phyloP scores from a whole-genome alignment of 2,888 invertebrate species.

The Calliopum simillimum region DNA sequence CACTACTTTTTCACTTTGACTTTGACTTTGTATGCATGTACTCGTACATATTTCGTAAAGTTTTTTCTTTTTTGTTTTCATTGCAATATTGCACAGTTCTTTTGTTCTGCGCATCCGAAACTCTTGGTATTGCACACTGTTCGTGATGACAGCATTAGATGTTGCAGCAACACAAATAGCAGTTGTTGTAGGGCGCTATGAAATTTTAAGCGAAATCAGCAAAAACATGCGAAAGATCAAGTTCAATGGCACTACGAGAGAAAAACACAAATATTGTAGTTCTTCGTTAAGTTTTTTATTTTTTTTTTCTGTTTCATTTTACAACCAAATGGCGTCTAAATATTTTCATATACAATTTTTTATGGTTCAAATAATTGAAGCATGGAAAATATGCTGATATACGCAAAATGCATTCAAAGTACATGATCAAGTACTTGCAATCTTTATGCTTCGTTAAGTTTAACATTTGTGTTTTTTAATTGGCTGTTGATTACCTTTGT shows the following conservation, averaged over 20 bases:
- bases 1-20: neutral
- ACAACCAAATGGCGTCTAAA: slow-evolving; percentile 7
- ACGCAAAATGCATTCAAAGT: neutral
- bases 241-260: slow-evolving; percentile 56
- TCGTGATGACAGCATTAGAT: neutral
- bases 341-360: neutral
- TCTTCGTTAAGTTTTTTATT: slow-evolving; percentile 29
- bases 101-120: slow-evolving; percentile 43
- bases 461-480: neutral
- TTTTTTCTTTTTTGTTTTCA: slow-evolving; percentile 12
- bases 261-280: neutral
- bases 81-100: slow-evolving; percentile 48
- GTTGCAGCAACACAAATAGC: neutral
- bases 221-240: slow-evolving; percentile 50
- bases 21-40: slow-evolving; percentile 4
- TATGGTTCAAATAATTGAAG: no score
- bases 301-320: slow-evolving; percentile 7
- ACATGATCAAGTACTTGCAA: neutral
- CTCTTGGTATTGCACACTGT: neutral
- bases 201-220: neutral
- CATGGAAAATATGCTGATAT: no score
- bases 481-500: no score
- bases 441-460: slow-evolving; percentile 6
- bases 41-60: slow-evolving; percentile 4
- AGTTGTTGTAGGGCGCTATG: neutral